These are phyloP conservation scores for Dorcus parallelipipedus DNA, from an alignment of 2,888 invertebrate genomes.

Conservation along the genomic window DNA sequence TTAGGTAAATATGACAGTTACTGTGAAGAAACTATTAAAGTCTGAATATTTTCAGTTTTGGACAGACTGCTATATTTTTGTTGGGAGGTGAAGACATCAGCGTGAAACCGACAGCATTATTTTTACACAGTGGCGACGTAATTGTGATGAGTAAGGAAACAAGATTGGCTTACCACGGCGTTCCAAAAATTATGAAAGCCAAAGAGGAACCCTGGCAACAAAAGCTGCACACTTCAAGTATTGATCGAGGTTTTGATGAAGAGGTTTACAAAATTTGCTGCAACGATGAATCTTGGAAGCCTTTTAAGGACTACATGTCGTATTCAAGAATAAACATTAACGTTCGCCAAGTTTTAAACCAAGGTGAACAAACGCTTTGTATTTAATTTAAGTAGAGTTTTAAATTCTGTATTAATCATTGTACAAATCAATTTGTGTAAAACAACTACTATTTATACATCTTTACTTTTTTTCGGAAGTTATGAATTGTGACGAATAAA, in stretches of 20 bases:
- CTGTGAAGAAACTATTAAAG: neutral
- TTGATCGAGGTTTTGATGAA: slow-evolving; percentile 22
- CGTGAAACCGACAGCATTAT: slow-evolving; percentile 65
- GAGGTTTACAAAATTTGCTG: slow-evolving; percentile 34
- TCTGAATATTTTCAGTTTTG: slow-evolving; percentile 68
- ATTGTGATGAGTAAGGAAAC: slow-evolving; percentile 85
- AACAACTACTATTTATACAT: too few relatives aligned
- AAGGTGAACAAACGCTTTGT: too few relatives aligned
- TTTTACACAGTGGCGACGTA: slow-evolving; percentile 86
- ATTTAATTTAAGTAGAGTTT: too few relatives aligned
- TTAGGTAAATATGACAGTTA: slow-evolving; percentile 58
- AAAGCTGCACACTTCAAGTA: neutral
- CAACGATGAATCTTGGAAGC: slow-evolving; percentile 52
- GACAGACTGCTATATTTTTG: slow-evolving; percentile 91
- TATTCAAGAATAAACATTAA: slow-evolving; percentile 89
- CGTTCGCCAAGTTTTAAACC: slow-evolving; percentile 80
- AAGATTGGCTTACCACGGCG: slow-evolving; percentile 87
- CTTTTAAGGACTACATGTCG: slow-evolving; percentile 60
- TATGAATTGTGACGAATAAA: too few relatives aligned
- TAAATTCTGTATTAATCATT: too few relatives aligned
- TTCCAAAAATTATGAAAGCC: slow-evolving; percentile 76
- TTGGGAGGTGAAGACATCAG: slow-evolving; percentile 77
- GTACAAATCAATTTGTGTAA: too few relatives aligned
- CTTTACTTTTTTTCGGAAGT: too few relatives aligned
- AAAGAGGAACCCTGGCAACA: slow-evolving; percentile 52